These are phyloP conservation scores for Colius striatus DNA, from an alignment of 2,113 vertebrate genomes.

Conservation along the genomic window DNA sequence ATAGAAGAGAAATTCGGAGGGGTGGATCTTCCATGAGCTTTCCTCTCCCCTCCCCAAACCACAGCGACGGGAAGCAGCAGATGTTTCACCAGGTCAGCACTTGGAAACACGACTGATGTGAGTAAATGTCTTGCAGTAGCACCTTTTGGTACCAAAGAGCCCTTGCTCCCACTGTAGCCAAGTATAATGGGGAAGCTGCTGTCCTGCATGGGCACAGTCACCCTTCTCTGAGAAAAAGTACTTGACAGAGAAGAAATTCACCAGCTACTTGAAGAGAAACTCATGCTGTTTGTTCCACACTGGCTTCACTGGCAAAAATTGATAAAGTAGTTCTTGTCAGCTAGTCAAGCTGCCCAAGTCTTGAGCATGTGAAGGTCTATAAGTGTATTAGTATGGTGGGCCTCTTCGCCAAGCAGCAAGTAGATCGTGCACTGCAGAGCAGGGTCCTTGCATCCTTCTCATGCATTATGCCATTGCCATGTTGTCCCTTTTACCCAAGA, in stretches of 20 bases:
- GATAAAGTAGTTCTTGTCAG: neutral
- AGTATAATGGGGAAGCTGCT: slow-evolving; percentile 23
- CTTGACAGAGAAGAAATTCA: neutral
- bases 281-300: neutral
- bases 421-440: neutral
- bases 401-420: neutral
- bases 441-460: neutral
- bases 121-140: slow-evolving; percentile 35
- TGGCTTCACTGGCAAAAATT: neutral
- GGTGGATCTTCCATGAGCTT: neutral
- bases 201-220: neutral
- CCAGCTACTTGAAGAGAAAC: neutral
- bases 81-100: neutral
- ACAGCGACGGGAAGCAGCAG: neutral
- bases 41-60: slow-evolving; percentile 21
- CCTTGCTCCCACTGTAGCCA: neutral
- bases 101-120: neutral
- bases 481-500: neutral
- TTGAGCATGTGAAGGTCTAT: neutral
- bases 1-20: slow-evolving; percentile 40
- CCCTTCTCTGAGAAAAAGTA: neutral
- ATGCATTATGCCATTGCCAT: accelerated
- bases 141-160: slow-evolving; percentile 29
- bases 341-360: neutral
- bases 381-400: accelerated